Base-by-base conservation (phyloP, 2,888 invertebrate genomes). In the Leptopilina myrica region DNA sequence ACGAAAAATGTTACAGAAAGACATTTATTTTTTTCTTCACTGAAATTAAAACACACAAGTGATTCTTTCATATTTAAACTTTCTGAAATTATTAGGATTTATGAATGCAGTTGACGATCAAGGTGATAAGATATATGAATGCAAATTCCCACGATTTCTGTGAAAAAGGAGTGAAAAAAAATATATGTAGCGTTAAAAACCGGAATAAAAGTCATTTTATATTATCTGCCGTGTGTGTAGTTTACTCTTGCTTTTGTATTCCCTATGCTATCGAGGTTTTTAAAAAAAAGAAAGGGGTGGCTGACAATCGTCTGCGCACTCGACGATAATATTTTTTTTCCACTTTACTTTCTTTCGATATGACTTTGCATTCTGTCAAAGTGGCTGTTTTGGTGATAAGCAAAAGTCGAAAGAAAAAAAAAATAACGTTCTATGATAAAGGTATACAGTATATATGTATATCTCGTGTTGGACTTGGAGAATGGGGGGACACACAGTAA, bases 231-330 rank as follows among this genome's bases (percentile, higher is more conserved):
- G 33, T 43, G 43, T 43, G 43, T 43, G 3, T 76, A 79, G 78
- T 80, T 78, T 33, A 78, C 76, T 80, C 78, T 79, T 73, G 76
- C 80, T 82, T 20, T 82, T 83, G 80, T 81, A 79, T 77, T 78
- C 1, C 33, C 43, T 43, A 64, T 46, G 33, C 76, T 76, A 79
- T 79, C 76, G 46, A 4, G 49, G 20, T 20, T 20, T 26, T 33
- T 1, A 33, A 33, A 26, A 11, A 26, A 59, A 66, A 46, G 67
- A 76, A 76, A 79, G 76, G 78, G 78, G 78, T 79, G 66, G 64
- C 49, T 53, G 33, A 59, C 40, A 79, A 73, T 73, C 73, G 73
- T 56, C 53, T 56, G 33, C 53, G 33, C 53, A 26, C 33, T 73
- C 73, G 7, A 56, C 14, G 53, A 73, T 53, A 62, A 62, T 62